These are phyloP conservation scores for Tetheella fluctuosa DNA, from an alignment of 2,888 invertebrate genomes.

Conservation along the genomic window DNA sequence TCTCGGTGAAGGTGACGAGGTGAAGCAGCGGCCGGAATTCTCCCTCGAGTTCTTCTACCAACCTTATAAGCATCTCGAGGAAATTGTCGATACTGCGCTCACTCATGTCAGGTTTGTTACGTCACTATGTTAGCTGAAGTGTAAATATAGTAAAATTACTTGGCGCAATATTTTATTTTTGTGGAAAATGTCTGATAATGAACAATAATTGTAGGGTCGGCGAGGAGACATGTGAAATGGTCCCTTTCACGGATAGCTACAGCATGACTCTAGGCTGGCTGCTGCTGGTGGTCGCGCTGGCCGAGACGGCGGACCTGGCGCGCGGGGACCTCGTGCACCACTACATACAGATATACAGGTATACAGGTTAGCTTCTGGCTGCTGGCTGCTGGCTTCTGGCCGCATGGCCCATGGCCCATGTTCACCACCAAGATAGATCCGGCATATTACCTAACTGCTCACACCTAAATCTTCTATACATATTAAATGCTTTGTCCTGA, in stretches of 20 bases:
- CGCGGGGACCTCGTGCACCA: slow-evolving; percentile 88
- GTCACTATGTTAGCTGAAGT: too few relatives aligned
- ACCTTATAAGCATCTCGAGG: slow-evolving; percentile 42
- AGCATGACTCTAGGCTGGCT: slow-evolving; percentile 87
- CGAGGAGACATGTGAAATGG: slow-evolving; percentile 82
- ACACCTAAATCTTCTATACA: too few relatives aligned
- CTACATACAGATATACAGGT: slow-evolving; percentile 85
- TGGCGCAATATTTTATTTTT: too few relatives aligned
- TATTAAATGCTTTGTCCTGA: too few relatives aligned
- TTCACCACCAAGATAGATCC: too few relatives aligned
- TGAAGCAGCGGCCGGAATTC: slow-evolving; percentile 34
- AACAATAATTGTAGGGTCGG: slow-evolving; percentile 83
- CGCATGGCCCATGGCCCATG: too few relatives aligned
- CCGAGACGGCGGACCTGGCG: slow-evolving; percentile 86
- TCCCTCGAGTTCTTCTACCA: slow-evolving; percentile 38
- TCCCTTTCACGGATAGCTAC: slow-evolving; percentile 84
- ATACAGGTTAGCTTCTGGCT: too few relatives aligned
- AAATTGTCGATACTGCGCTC: slow-evolving; percentile 48
- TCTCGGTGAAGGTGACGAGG: slow-evolving; percentile 31
- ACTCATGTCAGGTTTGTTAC: slow-evolving; percentile 40
- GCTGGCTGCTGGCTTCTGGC: too few relatives aligned
- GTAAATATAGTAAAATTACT: too few relatives aligned
- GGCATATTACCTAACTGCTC: too few relatives aligned
- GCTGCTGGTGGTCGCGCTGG: slow-evolving; percentile 88
- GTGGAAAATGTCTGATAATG: too few relatives aligned